A percentile compares a stretch with the other conserved stretches of the same genome.
These are phyloP conservation scores for Conus betulinus DNA, from an alignment of 1,140 invertebrate species.

Conservation along the genomic window DNA sequence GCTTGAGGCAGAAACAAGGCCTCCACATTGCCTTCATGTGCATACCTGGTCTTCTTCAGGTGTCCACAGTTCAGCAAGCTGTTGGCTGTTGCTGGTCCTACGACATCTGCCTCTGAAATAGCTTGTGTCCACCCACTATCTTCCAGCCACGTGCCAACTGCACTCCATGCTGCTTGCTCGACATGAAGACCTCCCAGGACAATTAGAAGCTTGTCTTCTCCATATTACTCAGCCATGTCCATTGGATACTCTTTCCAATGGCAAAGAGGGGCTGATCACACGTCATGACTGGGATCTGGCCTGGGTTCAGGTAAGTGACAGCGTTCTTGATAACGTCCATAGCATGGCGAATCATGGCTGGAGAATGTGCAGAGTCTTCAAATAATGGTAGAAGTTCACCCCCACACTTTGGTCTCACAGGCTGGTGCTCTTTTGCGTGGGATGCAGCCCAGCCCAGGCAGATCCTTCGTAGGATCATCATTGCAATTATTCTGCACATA, in stretches of 20 bases:
- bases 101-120: neutral
- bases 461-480: neutral
- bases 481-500: neutral
- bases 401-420: neutral
- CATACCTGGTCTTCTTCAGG: no score
- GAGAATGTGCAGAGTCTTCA: no score
- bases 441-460: neutral
- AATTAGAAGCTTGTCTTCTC: neutral
- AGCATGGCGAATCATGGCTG: no score
- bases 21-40: neutral
- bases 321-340: no score
- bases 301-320: no score
- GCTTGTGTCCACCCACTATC: neutral
- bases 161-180: neutral
- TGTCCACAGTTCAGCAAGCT: no score
- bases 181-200: neutral
- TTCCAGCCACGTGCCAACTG: neutral
- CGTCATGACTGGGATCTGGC: no score
- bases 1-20: neutral
- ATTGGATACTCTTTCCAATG: no score
- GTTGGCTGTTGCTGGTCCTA: no score
- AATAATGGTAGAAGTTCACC: no score
- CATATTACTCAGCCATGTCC: neutral
- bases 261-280: no score
- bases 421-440: constrained; percentile 11